These are phyloP conservation scores for Liolophura sinensis DNA, from an alignment of 1,140 invertebrate species.

Conservation along the genomic window DNA sequence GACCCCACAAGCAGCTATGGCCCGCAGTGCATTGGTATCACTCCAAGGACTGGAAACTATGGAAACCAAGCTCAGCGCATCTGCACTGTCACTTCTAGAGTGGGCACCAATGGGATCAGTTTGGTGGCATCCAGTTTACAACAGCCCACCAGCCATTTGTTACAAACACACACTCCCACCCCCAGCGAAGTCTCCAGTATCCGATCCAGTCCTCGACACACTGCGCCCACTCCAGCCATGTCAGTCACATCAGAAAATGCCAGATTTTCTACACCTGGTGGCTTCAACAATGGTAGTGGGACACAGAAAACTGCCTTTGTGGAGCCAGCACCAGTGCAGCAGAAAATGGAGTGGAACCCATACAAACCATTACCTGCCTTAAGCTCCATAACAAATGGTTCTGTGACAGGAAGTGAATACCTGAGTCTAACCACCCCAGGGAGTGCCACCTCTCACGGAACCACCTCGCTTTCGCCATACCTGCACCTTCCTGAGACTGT, in stretches of 20 bases:
- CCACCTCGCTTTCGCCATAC: slow-evolving; percentile 47
- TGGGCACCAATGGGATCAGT: no score
- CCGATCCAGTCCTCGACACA: slow-evolving; percentile 28
- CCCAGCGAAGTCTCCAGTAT: slow-evolving; percentile 55
- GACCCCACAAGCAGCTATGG: slow-evolving; percentile 18
- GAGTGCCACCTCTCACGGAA: slow-evolving; percentile 20
- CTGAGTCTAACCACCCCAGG: slow-evolving; percentile 21
- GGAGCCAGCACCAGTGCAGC: slow-evolving; percentile 38
- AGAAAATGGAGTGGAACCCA: slow-evolving; percentile 39
- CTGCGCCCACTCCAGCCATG: slow-evolving; percentile 30
- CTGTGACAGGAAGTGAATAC: slow-evolving; percentile 24
- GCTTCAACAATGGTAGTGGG: slow-evolving; percentile 20
- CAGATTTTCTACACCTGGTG: not conserved
- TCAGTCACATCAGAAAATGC: slow-evolving; percentile 20
- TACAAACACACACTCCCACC: slow-evolving; percentile 47
- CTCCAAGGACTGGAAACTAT: slow-evolving; percentile 12
- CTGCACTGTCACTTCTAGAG: not conserved
- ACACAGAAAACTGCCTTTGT: slow-evolving; percentile 40
- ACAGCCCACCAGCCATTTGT: slow-evolving; percentile 33
- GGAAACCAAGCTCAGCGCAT: slow-evolving; percentile 9
- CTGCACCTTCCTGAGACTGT: slow-evolving; percentile 42
- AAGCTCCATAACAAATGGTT: slow-evolving; percentile 16
- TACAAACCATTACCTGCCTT: slow-evolving; percentile 37
- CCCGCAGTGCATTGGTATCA: slow-evolving; percentile 18
- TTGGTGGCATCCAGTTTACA: slow-evolving; percentile 9